phyloP scores from a whole-genome alignment of 2,888 invertebrate species.

The Aspidapion aeneum region DNA sequence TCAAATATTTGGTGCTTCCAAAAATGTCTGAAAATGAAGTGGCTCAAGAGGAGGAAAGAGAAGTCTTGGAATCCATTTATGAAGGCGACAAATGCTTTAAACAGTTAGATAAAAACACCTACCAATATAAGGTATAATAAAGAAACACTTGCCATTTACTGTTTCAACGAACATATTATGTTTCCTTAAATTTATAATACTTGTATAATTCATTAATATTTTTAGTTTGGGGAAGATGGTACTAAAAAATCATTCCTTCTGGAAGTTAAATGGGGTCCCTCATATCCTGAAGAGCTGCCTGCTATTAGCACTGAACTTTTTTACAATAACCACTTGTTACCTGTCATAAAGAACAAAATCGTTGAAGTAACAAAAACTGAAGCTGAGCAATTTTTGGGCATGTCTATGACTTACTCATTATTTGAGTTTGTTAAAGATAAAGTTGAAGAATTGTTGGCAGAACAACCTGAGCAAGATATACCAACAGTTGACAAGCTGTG shows the following conservation, averaged over 20 bases:
- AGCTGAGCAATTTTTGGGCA: slow-evolving; percentile 80
- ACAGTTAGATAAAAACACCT: slow-evolving; percentile 70
- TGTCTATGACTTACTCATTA: slow-evolving; percentile 92
- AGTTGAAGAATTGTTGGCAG: slow-evolving; percentile 63
- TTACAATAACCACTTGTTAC: slow-evolving; percentile 89
- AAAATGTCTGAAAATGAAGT: slow-evolving; percentile 45
- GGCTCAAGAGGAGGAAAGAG: slow-evolving; percentile 82
- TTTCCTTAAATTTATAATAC: no score
- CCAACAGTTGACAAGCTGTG: slow-evolving; percentile 54
- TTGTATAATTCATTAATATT: slow-evolving; percentile 8
- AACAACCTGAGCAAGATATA: slow-evolving; percentile 60
- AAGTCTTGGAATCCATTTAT: slow-evolving; percentile 89
- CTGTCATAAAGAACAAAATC: slow-evolving; percentile 68
- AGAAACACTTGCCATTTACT: slow-evolving; percentile 1
- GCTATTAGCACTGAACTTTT: slow-evolving; percentile 83
- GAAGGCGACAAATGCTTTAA: slow-evolving; percentile 89
- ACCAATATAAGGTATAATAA: slow-evolving; percentile 93
- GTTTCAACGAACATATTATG: neutral
- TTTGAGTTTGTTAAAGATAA: slow-evolving; percentile 90
- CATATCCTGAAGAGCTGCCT: slow-evolving; percentile 83
- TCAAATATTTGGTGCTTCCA: no score
- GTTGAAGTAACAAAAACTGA: slow-evolving; percentile 59
- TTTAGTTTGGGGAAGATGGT: slow-evolving; percentile 78
- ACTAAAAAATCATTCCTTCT: slow-evolving; percentile 76
- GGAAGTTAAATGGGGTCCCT: slow-evolving; percentile 82